Conservation (phyloP, 37 sponge, comb jelly and placozoan genomes). For the Cladorhizidae sp. region DNA sequence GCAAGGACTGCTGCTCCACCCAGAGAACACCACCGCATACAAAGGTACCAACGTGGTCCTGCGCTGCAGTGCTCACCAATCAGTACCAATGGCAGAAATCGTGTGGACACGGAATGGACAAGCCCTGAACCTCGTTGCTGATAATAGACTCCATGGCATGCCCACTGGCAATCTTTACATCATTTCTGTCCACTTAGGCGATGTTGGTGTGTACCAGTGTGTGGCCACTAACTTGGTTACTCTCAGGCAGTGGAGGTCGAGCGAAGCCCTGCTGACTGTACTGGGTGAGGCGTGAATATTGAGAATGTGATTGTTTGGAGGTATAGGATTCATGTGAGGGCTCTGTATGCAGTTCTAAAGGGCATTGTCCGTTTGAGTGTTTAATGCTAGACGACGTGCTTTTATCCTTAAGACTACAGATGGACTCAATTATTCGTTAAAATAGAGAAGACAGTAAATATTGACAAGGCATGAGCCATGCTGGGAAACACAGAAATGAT, state of each 20-base stretch:
- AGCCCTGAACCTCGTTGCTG: not conserved
- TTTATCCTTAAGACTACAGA: too few species aligned
- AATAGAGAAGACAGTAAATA: too few species aligned
- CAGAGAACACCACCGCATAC: not conserved
- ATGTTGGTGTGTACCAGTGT: constrained; percentile 55
- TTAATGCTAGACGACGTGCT: too few species aligned
- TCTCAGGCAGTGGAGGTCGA: not conserved
- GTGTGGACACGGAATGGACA: constrained; percentile 33
- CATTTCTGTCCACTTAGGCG: constrained; percentile 1
- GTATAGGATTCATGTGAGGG: too few species aligned
- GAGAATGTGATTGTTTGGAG: not conserved
- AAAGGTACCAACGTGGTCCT: constrained; percentile 13
- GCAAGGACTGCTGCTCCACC: not conserved
- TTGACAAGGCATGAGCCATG: too few species aligned
- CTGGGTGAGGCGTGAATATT: constrained; percentile 6
- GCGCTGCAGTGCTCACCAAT: constrained; percentile 9
- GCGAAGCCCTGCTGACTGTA: constrained; percentile 2
- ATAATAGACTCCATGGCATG: not conserved
- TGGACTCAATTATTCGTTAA: too few species aligned
- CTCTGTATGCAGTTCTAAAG: too few species aligned
- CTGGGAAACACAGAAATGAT: too few species aligned
- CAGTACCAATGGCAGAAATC: constrained; percentile 16
- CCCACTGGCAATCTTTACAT: constrained; percentile 33
- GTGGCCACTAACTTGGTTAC: constrained; percentile 29
- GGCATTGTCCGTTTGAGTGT: too few species aligned